A percentile compares a stretch with the other conserved stretches of the same genome.
Evolutionary conservation across 2,113 vertebrate genomes (phyloP).

Genomic region (Ciconia maguari): DNA sequence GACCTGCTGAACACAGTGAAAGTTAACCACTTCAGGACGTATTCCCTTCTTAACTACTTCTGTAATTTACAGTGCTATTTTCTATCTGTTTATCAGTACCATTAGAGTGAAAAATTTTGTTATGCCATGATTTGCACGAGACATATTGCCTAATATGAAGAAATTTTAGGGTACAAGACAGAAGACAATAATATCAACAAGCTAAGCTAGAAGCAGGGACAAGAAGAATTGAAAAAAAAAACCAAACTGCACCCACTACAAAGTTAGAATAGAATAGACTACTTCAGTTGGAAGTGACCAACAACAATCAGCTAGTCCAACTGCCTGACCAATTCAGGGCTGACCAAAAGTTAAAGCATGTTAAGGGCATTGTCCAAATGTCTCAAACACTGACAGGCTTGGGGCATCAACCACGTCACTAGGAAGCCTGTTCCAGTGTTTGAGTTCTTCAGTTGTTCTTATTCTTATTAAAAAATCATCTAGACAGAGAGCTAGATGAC

Average conservation of each 20-base stretch:
- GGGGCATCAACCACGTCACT: rapidly evolving
- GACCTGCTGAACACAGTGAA: slow-evolving; percentile 56
- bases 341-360: not conserved
- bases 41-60: not conserved
- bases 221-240: not conserved
- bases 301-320: not conserved
- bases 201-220: not conserved
- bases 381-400: not conserved
- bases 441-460: not conserved
- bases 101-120: not conserved
- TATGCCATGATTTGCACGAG: not conserved
- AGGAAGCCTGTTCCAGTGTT: not conserved
- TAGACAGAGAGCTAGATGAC: not conserved
- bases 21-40: slow-evolving; percentile 40
- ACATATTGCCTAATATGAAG: not conserved
- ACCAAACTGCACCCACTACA: not conserved
- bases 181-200: not conserved
- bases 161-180: not conserved
- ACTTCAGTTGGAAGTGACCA: not conserved
- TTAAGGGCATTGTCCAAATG: not conserved
- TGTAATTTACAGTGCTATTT: slow-evolving; percentile 12
- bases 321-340: rapidly evolving
- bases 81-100: not conserved
- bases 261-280: not conserved
- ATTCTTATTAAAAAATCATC: not conserved